Evolutionary conservation across 2,797 vertebrate genomes (phyloP).

Genomic region (Natrix natrix): DNA sequence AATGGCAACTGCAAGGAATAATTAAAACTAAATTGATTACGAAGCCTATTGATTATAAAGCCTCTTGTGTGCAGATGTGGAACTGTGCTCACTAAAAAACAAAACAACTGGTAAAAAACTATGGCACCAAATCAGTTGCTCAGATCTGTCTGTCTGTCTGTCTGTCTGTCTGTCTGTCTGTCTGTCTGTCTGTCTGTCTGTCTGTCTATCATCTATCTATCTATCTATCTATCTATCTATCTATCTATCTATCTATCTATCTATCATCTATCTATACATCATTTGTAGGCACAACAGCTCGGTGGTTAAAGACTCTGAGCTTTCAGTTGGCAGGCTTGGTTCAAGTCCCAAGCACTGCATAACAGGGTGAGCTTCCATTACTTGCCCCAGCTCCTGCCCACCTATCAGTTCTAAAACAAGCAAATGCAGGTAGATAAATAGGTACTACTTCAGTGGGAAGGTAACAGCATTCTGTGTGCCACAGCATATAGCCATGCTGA

Average conservation of each 20-base stretch:
- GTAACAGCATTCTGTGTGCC: not conserved
- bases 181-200: not conserved
- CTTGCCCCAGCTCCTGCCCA: not conserved
- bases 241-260: not conserved
- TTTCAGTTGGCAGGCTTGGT: not conserved
- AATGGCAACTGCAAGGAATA: not conserved
- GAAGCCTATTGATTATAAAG: not conserved
- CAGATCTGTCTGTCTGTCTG: not conserved
- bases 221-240: no score
- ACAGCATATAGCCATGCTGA: not conserved
- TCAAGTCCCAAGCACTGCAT: not conserved
- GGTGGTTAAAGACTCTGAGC: not conserved
- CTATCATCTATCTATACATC: not conserved
- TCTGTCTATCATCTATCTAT: no score
- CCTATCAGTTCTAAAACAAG: not conserved
- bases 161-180: not conserved
- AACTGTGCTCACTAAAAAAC: constrained; percentile 6
- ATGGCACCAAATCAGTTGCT: constrained; percentile 8
- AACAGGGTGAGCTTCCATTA: not conserved
- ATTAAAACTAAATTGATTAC: constrained; percentile 17
- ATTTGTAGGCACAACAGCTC: not conserved
- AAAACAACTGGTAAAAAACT: not conserved
- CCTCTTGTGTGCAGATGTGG: constrained; percentile 13
- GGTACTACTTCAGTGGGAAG: not conserved
- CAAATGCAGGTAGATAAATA: not conserved